These are phyloP conservation scores for Galleria mellonella DNA, from an alignment of 1,140 invertebrate genomes.

Conservation along the genomic window DNA sequence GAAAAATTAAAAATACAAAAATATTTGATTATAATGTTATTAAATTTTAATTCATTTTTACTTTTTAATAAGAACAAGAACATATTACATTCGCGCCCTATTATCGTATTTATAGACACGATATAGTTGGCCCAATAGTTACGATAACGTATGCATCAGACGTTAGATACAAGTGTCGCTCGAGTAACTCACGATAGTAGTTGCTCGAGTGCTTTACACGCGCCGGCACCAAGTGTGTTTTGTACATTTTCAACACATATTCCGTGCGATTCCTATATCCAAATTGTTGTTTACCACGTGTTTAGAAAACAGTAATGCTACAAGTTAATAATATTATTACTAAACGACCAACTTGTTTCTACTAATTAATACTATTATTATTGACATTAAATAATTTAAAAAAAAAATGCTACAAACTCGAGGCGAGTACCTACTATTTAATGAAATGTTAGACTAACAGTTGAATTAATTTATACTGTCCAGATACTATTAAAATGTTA, in stretches of 20 bases:
- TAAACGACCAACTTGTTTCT: too few species aligned
- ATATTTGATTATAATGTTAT: too few species aligned
- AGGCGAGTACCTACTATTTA: slow-evolving; percentile 25
- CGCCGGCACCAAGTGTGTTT: slow-evolving; percentile 9
- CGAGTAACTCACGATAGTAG: slow-evolving; percentile 1
- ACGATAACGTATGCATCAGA: slow-evolving; percentile 22
- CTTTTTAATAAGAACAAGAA: too few species aligned
- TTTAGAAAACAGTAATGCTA: slow-evolving; percentile 17
- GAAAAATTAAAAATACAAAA: too few species aligned
- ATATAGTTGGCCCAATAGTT: slow-evolving; percentile 20
- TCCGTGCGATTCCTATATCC: slow-evolving; percentile 2
- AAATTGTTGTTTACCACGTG: slow-evolving; percentile 17
- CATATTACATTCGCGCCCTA: slow-evolving; percentile 3
- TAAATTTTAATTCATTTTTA: too few species aligned
- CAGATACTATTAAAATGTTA: neutral
- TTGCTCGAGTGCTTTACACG: neutral
- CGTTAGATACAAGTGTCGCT: slow-evolving; percentile 10
- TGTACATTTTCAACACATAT: slow-evolving; percentile 10
- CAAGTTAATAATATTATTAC: slow-evolving; percentile 21
- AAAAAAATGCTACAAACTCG: slow-evolving; percentile 24
- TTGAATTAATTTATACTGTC: neutral
- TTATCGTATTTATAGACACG: slow-evolving; percentile 16
- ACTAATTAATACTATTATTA: too few species aligned
- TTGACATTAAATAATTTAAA: too few species aligned
- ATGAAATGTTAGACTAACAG: neutral